phyloP scores from a whole-genome alignment of 2,113 vertebrate genomes.

The Delphinus delphis region DNA sequence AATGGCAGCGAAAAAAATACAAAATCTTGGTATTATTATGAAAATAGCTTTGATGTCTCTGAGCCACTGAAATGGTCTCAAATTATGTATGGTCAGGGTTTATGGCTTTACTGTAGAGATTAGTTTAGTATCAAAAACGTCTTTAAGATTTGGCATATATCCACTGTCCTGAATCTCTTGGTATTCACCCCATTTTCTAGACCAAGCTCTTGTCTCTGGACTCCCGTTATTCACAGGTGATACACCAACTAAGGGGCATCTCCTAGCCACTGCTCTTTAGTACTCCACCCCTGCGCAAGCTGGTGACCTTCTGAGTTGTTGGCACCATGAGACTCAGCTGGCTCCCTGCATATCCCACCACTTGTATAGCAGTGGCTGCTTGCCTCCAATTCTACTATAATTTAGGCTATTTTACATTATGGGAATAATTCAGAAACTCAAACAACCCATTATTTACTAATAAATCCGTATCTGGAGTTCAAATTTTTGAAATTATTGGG shows the following conservation, averaged over 20 bases:
- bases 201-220: neutral
- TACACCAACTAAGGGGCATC: accelerated
- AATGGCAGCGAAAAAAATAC: neutral
- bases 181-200: neutral
- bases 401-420: neutral
- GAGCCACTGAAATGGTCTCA: neutral
- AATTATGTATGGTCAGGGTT: neutral
- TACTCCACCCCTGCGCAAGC: too few relatives aligned
- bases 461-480: neutral
- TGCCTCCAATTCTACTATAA: neutral
- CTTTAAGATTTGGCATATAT: neutral
- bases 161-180: neutral
- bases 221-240: neutral
- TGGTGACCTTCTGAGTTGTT: neutral
- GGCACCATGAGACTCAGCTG: neutral
- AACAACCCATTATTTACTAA: neutral
- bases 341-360: neutral
- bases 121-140: neutral
- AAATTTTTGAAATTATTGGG: neutral
- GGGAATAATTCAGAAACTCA: neutral
- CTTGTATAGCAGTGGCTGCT: neutral
- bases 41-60: neutral
- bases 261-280: accelerated
- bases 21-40: neutral
- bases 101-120: neutral